phyloP scores from a whole-genome alignment of 2,797 vertebrate species.

The Vireo griseus region DNA sequence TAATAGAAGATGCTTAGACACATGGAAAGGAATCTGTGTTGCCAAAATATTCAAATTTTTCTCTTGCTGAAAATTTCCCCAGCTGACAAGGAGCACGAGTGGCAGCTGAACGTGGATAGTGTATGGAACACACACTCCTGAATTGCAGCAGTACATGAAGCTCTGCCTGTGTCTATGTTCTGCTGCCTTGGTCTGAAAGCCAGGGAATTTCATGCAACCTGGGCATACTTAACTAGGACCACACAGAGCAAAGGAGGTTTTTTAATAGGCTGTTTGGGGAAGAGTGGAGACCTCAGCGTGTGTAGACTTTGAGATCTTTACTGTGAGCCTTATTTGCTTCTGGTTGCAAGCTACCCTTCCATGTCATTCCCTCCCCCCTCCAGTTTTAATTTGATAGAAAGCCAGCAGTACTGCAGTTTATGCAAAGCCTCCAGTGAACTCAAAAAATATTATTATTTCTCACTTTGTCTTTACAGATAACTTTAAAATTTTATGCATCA shows the following conservation, averaged over 20 bases:
- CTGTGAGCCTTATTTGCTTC: slow-evolving; percentile 12
- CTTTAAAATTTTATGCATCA: slow-evolving; percentile 62
- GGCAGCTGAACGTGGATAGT: background rate
- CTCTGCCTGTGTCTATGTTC: background rate
- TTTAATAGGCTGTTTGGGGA: slow-evolving; percentile 28
- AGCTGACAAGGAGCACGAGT: background rate
- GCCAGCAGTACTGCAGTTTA: background rate
- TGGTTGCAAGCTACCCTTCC: slow-evolving; percentile 1
- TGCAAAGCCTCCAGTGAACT: slow-evolving; percentile 25
- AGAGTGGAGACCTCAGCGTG: background rate
- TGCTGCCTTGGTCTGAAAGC: background rate
- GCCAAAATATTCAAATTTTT: background rate
- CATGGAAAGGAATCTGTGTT: background rate
- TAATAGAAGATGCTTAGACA: background rate
- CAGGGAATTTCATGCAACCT: background rate
- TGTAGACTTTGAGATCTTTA: background rate
- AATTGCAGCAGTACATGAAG: background rate
- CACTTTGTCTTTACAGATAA: slow-evolving; percentile 49
- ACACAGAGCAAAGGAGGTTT: slow-evolving; percentile 15
- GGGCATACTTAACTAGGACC: slow-evolving; percentile 41
- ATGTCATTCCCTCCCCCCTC: background rate
- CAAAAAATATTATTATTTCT: background rate
- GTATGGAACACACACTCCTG: background rate
- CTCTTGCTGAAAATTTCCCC: background rate
- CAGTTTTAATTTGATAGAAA: slow-evolving; percentile 27